A percentile compares a stretch with the other conserved stretches of the same genome.
Conservation (phyloP, 1,140 invertebrate genomes). For the Eupristina koningsbergeri region DNA sequence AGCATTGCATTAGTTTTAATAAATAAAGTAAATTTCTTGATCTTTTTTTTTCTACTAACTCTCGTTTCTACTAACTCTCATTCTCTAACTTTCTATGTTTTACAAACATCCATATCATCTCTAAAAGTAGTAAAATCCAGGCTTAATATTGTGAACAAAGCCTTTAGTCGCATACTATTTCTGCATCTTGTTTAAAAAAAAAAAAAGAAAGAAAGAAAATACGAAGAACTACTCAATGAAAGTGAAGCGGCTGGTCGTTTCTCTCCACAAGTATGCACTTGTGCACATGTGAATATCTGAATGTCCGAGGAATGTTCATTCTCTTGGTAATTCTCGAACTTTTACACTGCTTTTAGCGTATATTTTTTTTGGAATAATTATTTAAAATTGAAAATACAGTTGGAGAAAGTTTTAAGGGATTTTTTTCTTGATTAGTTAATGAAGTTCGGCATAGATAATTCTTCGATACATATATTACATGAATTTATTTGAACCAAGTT, state of each 20-base stretch:
- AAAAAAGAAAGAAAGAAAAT: neutral
- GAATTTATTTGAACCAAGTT: neutral
- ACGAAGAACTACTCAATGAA: neutral
- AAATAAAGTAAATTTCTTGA: neutral
- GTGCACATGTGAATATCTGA: neutral
- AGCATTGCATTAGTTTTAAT: neutral
- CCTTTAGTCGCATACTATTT: slow-evolving; percentile 18
- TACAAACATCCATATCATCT: neutral
- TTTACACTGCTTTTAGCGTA: neutral
- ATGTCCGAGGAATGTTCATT: neutral
- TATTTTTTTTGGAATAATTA: slow-evolving; percentile 26
- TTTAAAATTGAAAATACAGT: slow-evolving; percentile 6
- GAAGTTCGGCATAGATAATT: neutral
- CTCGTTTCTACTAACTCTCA: neutral
- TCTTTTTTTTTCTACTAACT: neutral
- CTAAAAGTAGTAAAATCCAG: neutral
- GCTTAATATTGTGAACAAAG: slow-evolving; percentile 21
- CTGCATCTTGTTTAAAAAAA: neutral
- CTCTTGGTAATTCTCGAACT: neutral
- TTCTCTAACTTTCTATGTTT: neutral
- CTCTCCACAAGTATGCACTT: neutral
- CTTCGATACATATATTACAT: neutral
- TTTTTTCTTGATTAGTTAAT: neutral
- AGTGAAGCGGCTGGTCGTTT: neutral
- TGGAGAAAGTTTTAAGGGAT: neutral